These are phyloP conservation scores for Diarsia dahlii DNA, from an alignment of 2,888 invertebrate species.

Conservation along the genomic window DNA sequence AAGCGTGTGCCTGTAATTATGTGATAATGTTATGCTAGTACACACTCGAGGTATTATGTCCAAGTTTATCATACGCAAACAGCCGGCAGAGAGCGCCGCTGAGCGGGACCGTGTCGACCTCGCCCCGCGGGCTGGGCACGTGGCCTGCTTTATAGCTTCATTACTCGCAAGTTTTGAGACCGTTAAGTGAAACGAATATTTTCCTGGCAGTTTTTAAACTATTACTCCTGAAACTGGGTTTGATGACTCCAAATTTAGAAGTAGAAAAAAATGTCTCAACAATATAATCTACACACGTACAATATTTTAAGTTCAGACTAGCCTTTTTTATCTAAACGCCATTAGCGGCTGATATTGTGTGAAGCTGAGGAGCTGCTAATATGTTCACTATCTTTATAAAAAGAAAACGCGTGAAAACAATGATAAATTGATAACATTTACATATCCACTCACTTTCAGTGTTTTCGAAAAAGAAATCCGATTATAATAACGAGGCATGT, in stretches of 20 bases:
- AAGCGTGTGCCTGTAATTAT: slow-evolving; percentile 45
- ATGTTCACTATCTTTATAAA: slow-evolving; percentile 12
- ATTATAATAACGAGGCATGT: background rate
- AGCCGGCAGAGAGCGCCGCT: slow-evolving; percentile 19
- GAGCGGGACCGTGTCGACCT: background rate
- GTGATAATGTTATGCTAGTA: slow-evolving; percentile 61
- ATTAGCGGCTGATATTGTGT: background rate
- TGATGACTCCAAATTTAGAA: background rate
- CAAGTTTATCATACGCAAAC: slow-evolving; percentile 64
- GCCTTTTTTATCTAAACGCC: background rate
- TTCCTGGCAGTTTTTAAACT: background rate
- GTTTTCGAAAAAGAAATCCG: slow-evolving; percentile 4
- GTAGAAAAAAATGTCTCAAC: background rate
- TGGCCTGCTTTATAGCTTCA: slow-evolving; percentile 39
- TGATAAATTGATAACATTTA: slow-evolving; percentile 21
- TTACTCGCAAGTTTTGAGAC: slow-evolving; percentile 22
- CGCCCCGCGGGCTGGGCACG: background rate
- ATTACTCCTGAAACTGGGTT: too few relatives aligned
- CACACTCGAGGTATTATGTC: slow-evolving; percentile 38
- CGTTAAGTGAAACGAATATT: slow-evolving; percentile 4
- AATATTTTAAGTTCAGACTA: background rate
- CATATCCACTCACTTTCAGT: background rate
- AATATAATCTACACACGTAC: background rate
- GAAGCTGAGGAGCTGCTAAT: slow-evolving; percentile 5
- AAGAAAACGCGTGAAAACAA: slow-evolving; percentile 27